phyloP scores from a whole-genome alignment of 2,888 invertebrate species.

The Hirtodrosophila cameraria region DNA sequence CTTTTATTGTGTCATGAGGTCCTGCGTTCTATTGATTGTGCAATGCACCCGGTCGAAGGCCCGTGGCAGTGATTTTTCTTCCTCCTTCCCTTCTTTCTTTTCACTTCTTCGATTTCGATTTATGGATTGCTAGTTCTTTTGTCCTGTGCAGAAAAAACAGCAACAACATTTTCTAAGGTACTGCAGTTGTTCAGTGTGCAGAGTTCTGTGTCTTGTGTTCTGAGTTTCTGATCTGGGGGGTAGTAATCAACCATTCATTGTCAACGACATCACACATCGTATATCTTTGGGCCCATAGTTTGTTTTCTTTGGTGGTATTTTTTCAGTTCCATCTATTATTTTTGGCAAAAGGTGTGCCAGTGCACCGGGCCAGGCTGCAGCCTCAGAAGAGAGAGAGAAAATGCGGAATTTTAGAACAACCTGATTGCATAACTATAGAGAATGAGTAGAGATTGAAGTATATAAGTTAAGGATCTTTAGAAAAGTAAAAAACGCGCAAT shows the following conservation, averaged over 20 bases:
- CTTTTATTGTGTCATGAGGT: conserved; percentile 69
- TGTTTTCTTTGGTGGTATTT: conserved; percentile 60
- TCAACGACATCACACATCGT: conserved; percentile 83
- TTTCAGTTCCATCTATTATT: conserved; percentile 21
- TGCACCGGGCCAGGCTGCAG: conserved; percentile 51
- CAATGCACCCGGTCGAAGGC: conserved; percentile 77
- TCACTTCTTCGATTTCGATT: conserved; percentile 61
- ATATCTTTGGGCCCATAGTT: conserved; percentile 64
- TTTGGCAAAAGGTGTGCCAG: conserved; percentile 47
- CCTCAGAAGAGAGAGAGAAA: background rate
- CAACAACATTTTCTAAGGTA: conserved; percentile 45
- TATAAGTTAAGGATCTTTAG: too few relatives aligned
- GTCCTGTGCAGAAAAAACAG: conserved; percentile 63
- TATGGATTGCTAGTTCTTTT: conserved; percentile 66
- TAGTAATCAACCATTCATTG: conserved; percentile 77
- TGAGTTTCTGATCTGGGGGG: conserved; percentile 51
- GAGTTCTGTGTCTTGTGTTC: too few relatives aligned
- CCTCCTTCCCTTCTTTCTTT: conserved; percentile 2
- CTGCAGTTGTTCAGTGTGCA: conserved; percentile 39
- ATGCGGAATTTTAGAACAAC: too few relatives aligned
- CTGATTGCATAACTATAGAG: too few relatives aligned
- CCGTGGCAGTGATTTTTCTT: conserved; percentile 81
- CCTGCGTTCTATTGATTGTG: conserved; percentile 69
- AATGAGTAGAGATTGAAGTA: too few relatives aligned
- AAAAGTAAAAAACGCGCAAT: background rate